A percentile compares a stretch with the other conserved stretches of the same genome.
Evolutionary conservation across 92 coral and sea anemone species (phyloP).

Genomic region (Pocillopora meandrina): DNA sequence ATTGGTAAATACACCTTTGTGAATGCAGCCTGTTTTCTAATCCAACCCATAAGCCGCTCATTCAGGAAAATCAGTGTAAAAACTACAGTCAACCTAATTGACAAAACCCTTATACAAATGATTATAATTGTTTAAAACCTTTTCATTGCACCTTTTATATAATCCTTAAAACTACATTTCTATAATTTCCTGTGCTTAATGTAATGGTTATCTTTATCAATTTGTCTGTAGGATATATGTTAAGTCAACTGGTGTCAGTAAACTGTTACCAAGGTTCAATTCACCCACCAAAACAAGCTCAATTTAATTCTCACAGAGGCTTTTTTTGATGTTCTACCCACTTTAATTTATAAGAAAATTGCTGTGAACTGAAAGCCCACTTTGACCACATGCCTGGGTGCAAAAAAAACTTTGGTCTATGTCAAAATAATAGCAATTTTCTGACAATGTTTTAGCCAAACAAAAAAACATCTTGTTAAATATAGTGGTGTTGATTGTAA

Average conservation of each 20-base stretch:
- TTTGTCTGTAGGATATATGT: conserved; percentile 19
- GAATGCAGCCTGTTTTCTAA: background rate
- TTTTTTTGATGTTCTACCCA: background rate
- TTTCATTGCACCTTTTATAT: conserved; percentile 3
- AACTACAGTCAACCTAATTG: background rate
- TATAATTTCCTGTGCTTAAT: background rate
- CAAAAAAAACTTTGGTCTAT: background rate
- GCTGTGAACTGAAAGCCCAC: background rate
- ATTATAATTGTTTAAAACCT: background rate
- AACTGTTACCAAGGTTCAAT: background rate
- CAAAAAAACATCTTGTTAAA: conserved; percentile 1
- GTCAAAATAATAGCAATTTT: conserved; percentile 20
- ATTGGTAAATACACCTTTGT: background rate
- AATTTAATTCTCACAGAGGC: too few relatives aligned
- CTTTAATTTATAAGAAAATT: background rate
- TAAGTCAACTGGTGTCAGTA: conserved; percentile 22
- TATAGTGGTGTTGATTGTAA: conserved; percentile 3
- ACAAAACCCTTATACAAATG: background rate
- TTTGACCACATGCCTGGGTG: background rate
- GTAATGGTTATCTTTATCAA: conserved; percentile 8
- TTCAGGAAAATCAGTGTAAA: background rate
- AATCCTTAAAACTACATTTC: background rate
- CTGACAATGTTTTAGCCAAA: conserved; percentile 14
- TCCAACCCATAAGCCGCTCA: background rate
- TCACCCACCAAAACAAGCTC: background rate